These are phyloP conservation scores for Ametastegia equiseti DNA, from an alignment of 2,888 invertebrate species.

Conservation along the genomic window DNA sequence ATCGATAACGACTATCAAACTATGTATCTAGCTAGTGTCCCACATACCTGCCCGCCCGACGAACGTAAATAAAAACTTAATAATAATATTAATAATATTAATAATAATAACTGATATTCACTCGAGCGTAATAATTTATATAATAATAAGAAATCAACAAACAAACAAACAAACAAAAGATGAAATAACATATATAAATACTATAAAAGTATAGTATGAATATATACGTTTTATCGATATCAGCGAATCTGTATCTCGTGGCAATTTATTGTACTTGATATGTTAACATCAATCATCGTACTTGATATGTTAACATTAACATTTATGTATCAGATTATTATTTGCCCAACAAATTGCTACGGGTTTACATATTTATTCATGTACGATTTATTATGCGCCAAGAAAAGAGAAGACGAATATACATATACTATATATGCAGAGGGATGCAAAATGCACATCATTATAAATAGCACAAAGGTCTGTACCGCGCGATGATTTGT, in stretches of 20 bases:
- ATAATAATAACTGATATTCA: conserved; percentile 64
- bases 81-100: conserved; percentile 61
- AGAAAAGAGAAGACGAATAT: conserved; percentile 61
- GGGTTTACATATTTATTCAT: neutral
- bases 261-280: neutral
- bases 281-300: no score
- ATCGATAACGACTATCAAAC: conserved; percentile 3
- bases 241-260: neutral
- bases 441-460: conserved; percentile 71
- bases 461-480: conserved; percentile 73
- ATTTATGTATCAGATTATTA: no score
- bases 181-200: conserved; percentile 52
- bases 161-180: no score
- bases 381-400: conserved; percentile 55
- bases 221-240: conserved; percentile 54
- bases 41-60: neutral
- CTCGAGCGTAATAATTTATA: conserved; percentile 63
- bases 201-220: conserved; percentile 56
- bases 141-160: no score
- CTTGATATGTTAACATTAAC: neutral
- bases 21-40: neutral
- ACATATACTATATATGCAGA: no score
- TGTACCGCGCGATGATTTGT: conserved; percentile 11
- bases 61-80: conserved; percentile 48
- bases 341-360: neutral